Conservation (phyloP, 2,888 invertebrate genomes). For the Emmelina monodactyla region DNA sequence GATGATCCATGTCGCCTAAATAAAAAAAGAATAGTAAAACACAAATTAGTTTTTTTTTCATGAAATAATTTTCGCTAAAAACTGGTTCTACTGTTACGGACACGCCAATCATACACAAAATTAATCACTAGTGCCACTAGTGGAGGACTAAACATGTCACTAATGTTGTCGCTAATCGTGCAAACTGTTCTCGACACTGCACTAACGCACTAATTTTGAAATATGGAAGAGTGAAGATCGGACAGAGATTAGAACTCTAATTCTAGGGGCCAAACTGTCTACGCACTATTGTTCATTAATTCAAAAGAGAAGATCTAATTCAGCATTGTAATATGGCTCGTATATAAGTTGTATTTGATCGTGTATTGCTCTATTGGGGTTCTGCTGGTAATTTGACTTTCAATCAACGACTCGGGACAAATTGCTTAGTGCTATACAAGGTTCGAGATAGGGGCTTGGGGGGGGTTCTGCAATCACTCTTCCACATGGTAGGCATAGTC, state of each 20-base stretch:
- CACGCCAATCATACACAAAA: constrained; percentile 41
- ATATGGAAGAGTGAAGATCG: constrained; percentile 64
- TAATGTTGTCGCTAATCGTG: constrained; percentile 50
- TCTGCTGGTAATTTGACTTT: too few relatives aligned
- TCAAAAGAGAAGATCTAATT: too few relatives aligned
- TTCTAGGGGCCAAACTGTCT: too few relatives aligned
- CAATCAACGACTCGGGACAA: too few relatives aligned
- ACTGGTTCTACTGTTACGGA: constrained; percentile 29
- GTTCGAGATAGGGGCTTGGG: constrained; percentile 13
- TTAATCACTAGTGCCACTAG: constrained; percentile 43
- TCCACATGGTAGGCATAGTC: constrained; percentile 37
- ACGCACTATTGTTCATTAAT: too few relatives aligned
- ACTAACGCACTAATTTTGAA: constrained; percentile 40
- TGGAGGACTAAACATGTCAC: constrained; percentile 33
- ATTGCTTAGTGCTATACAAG: constrained; percentile 27
- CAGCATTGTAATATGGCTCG: too few relatives aligned
- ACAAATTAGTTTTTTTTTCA: too few relatives aligned
- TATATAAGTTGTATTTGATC: too few relatives aligned
- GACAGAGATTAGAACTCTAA: too few relatives aligned
- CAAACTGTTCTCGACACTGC: constrained; percentile 34
- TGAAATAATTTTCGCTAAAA: constrained; percentile 21
- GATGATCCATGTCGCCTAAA: constrained; percentile 12
- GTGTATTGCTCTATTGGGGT: too few relatives aligned
- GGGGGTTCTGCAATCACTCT: constrained; percentile 46
- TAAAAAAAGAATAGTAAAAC: too few relatives aligned